Conservation (phyloP, 1,140 invertebrate genomes). For the Sminthurides bifidus region DNA sequence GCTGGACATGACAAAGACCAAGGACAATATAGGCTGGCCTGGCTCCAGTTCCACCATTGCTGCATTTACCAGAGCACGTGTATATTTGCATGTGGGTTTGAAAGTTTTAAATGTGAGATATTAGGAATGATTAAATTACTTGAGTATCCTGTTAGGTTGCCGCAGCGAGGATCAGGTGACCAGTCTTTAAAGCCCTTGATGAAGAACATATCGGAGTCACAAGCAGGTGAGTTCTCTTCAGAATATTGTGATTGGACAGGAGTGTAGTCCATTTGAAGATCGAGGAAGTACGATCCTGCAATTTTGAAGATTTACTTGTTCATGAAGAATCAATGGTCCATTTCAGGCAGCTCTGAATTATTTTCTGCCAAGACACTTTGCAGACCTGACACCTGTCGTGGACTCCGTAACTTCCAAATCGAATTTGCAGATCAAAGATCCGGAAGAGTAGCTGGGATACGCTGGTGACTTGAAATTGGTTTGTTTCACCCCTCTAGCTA, state of each 20-base stretch:
- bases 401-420: slow-evolving; percentile 13
- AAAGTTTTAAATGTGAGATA: neutral
- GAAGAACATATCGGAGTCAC: slow-evolving; percentile 27
- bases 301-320: neutral
- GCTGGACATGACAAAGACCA: slow-evolving; percentile 24
- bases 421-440: slow-evolving; percentile 19
- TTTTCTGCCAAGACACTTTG: neutral
- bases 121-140: slow-evolving; percentile 7
- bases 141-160: slow-evolving; percentile 24
- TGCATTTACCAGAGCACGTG: neutral
- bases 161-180: slow-evolving; percentile 23
- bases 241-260: neutral
- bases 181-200: slow-evolving; percentile 25
- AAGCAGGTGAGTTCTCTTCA: slow-evolving; percentile 12
- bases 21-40: slow-evolving; percentile 7
- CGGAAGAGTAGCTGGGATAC: slow-evolving; percentile 10
- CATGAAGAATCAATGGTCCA: too few relatives aligned
- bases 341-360: too few relatives aligned
- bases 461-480: slow-evolving; percentile 20
- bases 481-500: slow-evolving; percentile 3
- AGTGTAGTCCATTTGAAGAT: slow-evolving; percentile 13
- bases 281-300: slow-evolving; percentile 17
- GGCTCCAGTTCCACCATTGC: slow-evolving; percentile 19
- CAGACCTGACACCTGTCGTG: slow-evolving; percentile 10
- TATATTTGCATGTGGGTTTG: neutral